Conservation (phyloP, 2,113 vertebrate species). For the Leuciscus idus region DNA sequence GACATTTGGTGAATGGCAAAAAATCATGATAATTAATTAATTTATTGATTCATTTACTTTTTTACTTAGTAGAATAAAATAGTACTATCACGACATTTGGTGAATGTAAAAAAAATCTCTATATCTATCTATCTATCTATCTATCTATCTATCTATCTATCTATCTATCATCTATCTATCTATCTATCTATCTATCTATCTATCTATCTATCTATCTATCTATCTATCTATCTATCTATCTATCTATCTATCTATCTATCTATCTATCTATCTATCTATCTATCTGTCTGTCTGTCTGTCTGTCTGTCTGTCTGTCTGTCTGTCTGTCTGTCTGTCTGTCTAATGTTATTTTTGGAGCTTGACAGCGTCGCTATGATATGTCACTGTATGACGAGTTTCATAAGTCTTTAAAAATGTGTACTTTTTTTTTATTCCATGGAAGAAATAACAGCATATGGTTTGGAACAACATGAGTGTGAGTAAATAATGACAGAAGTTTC, state of each 20-base stretch:
- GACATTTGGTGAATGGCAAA: background rate
- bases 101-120: too few species aligned
- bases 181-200: background rate
- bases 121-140: too few species aligned
- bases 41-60: too few species aligned
- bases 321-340: too few species aligned
- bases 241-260: background rate
- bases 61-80: too few species aligned
- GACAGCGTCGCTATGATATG: background rate
- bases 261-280: too few species aligned
- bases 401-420: background rate
- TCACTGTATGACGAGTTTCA: background rate
- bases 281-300: fast-evolving
- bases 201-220: background rate
- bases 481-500: slow-evolving; percentile 7
- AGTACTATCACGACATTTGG: too few species aligned
- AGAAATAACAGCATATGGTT: background rate
- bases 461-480: background rate
- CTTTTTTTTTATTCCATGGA: background rate
- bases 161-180: background rate
- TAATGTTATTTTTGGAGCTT: background rate
- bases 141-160: background rate
- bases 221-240: background rate
- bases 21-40: too few species aligned
- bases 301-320: too few species aligned